Percentiles rank a stretch among this genome's conserved stretches.
phyloP scores from a whole-genome alignment of 2,113 vertebrate species.

The Takifugu flavidus region DNA sequence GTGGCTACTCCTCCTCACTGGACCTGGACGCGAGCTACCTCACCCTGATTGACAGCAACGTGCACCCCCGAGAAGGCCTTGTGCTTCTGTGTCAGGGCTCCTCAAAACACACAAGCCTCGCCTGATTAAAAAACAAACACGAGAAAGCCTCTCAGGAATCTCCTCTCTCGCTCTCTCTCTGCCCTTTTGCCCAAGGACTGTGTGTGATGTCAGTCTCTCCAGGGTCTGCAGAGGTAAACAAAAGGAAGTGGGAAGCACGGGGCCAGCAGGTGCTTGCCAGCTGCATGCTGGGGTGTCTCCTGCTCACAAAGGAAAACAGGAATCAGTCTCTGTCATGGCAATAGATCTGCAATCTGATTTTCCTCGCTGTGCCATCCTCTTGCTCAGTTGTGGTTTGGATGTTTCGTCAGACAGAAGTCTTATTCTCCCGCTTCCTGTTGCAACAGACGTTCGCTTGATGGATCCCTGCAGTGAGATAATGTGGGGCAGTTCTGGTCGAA shows the following conservation, averaged over 20 bases:
- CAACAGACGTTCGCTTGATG: not conserved
- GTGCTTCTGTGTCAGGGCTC: too few relatives aligned
- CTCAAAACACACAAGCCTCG: conserved; percentile 7
- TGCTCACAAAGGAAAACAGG: conserved; percentile 39
- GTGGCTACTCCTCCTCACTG: not conserved
- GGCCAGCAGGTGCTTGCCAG: conserved; percentile 67
- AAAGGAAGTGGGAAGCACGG: conserved; percentile 61
- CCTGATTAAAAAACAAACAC: conserved; percentile 17
- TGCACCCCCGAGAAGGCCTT: too few relatives aligned
- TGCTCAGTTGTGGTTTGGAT: too few relatives aligned
- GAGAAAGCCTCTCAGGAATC: conserved; percentile 42
- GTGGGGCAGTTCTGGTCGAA: conserved; percentile 41
- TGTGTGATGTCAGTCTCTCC: conserved; percentile 68
- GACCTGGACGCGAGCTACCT: not conserved
- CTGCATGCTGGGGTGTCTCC: conserved; percentile 48
- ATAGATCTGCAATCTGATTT: not conserved
- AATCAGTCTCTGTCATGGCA: conserved; percentile 9
- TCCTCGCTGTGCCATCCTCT: not conserved
- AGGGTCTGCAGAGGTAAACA: conserved; percentile 63
- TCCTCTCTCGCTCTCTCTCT: conserved; percentile 46
- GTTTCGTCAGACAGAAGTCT: conserved; percentile 11
- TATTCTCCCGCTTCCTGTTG: conserved; percentile 3
- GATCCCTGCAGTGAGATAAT: conserved; percentile 55
- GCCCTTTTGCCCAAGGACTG: conserved; percentile 42
- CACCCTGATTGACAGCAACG: too few relatives aligned